Base-by-base conservation (phyloP, 2,888 invertebrate species). In the Dicyrtoma fusca region DNA sequence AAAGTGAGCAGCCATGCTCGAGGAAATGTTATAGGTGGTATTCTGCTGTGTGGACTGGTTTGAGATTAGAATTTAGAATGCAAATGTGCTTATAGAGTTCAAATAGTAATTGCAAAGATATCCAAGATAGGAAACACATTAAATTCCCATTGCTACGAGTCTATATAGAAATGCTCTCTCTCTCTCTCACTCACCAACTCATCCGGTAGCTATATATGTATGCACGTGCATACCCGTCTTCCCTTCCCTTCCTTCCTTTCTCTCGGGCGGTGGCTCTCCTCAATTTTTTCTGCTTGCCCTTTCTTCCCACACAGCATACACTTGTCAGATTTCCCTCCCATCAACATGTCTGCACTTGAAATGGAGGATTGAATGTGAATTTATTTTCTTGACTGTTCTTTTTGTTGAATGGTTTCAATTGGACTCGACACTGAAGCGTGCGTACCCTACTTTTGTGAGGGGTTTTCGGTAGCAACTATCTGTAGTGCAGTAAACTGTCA, bases 311-410 rank as follows among this genome's bases (percentile, higher is more conserved):
- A 45, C 61, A 44, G 62, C 51, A 47, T 14, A 47, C 47, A 47
- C 47, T 49, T 44, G 49, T 63, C 63, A 63, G 47, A 44, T 61
- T 47, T 45, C 64, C 62, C 53, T 71, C 61, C 25, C 53, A 65
- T 26, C 63, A 42, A 47, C 42, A 26, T 13, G 65, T 71, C 73
- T 73, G 73, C 57, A 65, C 64, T 68, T 71, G 74, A 75, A 78
- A 76, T 78, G 78, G 76, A 75, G 78, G 76, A 75, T 76, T 75
- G 75, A 73, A 78, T 76, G 75, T 75, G 75, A 75, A 78, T 78
- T 78, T 72, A 73, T 77, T 75, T 59, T 34, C 34, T 34, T 34
- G 34, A 8, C 8, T 34, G 34, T 34, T 34, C 34, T 5, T 34
- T 34, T 34, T 34, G 8, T 5, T 34, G 34, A 5, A 34, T 5